phyloP scores from a whole-genome alignment of 2,797 vertebrate genomes.

The Nannoperca obscura region DNA sequence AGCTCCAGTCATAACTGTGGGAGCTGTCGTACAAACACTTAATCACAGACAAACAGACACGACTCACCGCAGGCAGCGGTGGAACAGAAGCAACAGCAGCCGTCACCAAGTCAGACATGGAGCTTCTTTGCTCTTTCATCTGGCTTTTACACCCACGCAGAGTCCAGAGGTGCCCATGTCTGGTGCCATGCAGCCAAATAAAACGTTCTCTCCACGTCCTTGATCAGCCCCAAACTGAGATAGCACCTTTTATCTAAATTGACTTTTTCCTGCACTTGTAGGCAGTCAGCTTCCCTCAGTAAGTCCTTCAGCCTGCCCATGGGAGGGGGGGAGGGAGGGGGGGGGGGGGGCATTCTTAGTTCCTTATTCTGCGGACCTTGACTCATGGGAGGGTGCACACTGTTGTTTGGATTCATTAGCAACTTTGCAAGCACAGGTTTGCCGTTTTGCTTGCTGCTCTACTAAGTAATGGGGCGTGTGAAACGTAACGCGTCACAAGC shows the following conservation, averaged over 20 bases:
- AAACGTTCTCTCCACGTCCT: constrained; percentile 65
- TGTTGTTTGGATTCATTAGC: constrained; percentile 60
- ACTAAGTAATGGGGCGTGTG: not conserved
- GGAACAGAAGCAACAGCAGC: constrained; percentile 25
- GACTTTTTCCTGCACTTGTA: constrained; percentile 81
- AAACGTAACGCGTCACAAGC: constrained; percentile 4
- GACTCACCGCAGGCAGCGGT: constrained; percentile 57
- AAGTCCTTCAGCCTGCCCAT: constrained; percentile 10
- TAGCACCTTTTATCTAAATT: constrained; percentile 76
- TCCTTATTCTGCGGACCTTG: constrained; percentile 71
- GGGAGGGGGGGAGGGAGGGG: not conserved
- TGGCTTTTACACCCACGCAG: constrained; percentile 39
- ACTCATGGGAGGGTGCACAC: constrained; percentile 53
- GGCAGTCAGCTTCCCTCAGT: constrained; percentile 40
- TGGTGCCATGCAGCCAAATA: constrained; percentile 36
- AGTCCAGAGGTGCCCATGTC: constrained; percentile 39
- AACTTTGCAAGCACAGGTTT: constrained; percentile 53
- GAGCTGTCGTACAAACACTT: constrained; percentile 25
- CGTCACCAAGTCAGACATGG: constrained; percentile 59
- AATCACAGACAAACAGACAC: constrained; percentile 13
- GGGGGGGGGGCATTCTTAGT: constrained; percentile 13
- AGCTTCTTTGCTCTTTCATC: constrained; percentile 37
- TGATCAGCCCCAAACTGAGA: constrained; percentile 42
- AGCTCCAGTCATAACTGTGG: not conserved
- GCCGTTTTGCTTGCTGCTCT: constrained; percentile 14